phyloP scores from a whole-genome alignment of 1,140 invertebrate genomes.

The Cephus cinctus region DNA sequence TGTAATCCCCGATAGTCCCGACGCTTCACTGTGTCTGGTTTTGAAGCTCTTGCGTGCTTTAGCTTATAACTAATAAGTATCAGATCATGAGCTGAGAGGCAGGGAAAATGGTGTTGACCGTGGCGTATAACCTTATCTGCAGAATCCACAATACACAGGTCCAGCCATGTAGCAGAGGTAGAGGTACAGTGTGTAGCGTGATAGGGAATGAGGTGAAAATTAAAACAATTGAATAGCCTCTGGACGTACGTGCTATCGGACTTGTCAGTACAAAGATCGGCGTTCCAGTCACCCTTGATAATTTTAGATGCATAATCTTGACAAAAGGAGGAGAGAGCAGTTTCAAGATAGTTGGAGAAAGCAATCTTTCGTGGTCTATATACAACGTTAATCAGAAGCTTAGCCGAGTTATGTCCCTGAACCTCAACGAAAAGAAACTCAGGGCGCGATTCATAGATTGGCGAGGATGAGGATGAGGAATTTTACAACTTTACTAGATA shows the following conservation, averaged over 20 bases:
- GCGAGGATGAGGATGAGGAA: no score
- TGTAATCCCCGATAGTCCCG: neutral
- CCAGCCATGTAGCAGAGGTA: neutral
- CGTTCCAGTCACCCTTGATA: neutral
- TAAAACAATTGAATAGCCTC: neutral
- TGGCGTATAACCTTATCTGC: neutral
- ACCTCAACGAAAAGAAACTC: neutral
- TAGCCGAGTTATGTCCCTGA: no score
- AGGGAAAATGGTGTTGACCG: neutral
- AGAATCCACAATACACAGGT: constrained; percentile 6
- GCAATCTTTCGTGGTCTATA: neutral
- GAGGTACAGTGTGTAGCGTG: neutral
- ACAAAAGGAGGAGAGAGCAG: neutral
- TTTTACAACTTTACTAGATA: no score
- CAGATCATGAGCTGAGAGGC: neutral
- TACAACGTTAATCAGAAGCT: no score
- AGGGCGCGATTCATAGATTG: neutral
- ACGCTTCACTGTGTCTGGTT: no score
- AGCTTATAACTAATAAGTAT: neutral
- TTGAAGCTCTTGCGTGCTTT: no score
- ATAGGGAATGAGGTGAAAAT: constrained; percentile 1
- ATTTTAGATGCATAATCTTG: neutral
- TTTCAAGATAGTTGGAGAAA: neutral
- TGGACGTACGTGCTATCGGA: neutral
- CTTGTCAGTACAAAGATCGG: neutral